A percentile compares a stretch with the other conserved stretches of the same genome.
These are phyloP conservation scores for Eulemur macaco DNA, from an alignment of 2,113 vertebrate genomes.

Conservation along the genomic window DNA sequence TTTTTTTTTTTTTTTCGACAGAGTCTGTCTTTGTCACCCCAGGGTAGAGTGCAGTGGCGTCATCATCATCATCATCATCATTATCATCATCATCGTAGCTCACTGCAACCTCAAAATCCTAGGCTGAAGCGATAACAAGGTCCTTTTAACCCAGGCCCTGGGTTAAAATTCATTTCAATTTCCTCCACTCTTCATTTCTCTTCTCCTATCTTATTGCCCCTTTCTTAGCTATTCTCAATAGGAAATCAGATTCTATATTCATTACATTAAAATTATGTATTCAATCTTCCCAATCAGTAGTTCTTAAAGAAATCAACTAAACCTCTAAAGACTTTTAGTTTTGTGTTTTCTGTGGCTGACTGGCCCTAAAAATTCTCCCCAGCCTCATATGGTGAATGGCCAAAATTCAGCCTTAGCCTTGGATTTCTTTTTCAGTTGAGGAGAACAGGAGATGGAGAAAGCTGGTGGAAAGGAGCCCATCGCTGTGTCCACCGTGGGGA, in stretches of 20 bases:
- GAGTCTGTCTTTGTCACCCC: no score
- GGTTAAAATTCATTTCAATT: background rate
- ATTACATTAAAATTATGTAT: background rate
- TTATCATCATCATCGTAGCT: no score
- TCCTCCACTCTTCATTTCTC: background rate
- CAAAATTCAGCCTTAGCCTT: background rate
- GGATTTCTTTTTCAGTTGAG: conserved; percentile 47
- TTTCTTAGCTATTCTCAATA: background rate
- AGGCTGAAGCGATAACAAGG: background rate
- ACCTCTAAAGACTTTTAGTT: background rate
- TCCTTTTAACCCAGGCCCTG: background rate
- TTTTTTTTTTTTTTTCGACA: background rate
- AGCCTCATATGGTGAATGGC: background rate
- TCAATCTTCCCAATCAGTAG: background rate
- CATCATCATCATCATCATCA: no score
- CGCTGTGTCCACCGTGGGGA: background rate
- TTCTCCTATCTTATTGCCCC: background rate
- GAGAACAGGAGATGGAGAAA: conserved; percentile 44
- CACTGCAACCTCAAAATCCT: no score
- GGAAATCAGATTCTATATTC: background rate
- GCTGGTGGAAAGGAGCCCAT: background rate
- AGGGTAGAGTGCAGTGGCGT: no score
- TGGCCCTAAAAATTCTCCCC: background rate
- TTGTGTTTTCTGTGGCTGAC: background rate
- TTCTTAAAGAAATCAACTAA: conserved; percentile 33